These are phyloP conservation scores for Thamnophis elegans DNA, from an alignment of 2,797 vertebrate genomes.

Conservation along the genomic window DNA sequence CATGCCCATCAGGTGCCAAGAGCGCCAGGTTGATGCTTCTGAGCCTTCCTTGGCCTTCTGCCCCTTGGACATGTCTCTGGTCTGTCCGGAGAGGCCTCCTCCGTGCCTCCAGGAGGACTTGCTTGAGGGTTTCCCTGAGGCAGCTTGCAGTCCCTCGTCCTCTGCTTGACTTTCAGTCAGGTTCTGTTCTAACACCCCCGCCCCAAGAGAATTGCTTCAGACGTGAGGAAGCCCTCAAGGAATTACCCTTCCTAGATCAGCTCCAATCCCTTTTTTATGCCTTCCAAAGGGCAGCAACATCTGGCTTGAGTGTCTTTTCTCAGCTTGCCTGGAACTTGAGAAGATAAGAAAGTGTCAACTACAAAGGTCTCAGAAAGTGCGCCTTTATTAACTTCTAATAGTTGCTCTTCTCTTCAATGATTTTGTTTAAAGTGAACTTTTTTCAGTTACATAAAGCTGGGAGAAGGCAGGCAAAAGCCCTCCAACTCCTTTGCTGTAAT, in stretches of 20 bases:
- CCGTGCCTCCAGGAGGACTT: background rate
- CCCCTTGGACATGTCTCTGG: background rate
- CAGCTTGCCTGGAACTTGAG: background rate
- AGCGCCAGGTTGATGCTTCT: background rate
- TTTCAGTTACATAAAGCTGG: background rate
- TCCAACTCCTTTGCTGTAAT: too few species aligned
- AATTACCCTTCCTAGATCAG: fast-evolving
- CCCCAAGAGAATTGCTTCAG: background rate
- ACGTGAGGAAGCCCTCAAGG: background rate
- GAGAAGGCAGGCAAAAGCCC: background rate
- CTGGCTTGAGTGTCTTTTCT: fast-evolving
- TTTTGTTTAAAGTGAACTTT: background rate
- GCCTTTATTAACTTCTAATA: background rate
- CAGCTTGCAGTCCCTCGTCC: background rate
- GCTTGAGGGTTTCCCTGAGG: background rate
- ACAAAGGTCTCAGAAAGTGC: fast-evolving
- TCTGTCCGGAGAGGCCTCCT: background rate
- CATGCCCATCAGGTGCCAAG: background rate
- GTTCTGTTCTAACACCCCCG: background rate
- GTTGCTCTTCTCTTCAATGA: too few species aligned
- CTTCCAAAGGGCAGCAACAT: background rate
- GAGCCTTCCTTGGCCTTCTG: background rate
- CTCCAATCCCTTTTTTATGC: background rate
- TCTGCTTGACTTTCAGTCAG: background rate
- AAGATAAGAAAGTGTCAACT: background rate